Base-by-base conservation (phyloP, 2,113 vertebrate genomes). In the Chionis minor region DNA sequence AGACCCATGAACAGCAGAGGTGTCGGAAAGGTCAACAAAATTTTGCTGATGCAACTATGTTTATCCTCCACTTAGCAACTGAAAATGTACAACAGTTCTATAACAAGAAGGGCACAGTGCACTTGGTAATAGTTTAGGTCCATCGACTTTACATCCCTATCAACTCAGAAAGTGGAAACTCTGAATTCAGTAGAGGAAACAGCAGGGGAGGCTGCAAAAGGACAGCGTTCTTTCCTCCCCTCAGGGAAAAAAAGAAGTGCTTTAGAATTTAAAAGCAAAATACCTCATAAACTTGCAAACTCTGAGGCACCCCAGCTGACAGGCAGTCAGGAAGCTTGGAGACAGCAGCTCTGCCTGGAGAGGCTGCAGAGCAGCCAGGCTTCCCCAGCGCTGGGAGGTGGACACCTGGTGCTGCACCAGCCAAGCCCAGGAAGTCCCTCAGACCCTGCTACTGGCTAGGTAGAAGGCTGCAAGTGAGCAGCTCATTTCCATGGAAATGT, bases 31-130 rank as follows among this genome's bases (percentile, higher is more conserved):
- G 44, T 75, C 84, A 79, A 30, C 0, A 7, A 93, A 95, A 75
- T 93, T 94, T 75, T 95, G 66, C 61, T 92, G 54, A 69, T n/a
- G 16, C 82, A 79, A 95, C 49, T 83, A 8, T n/a, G 35, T 85
- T 90, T 89, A 79, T 56, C 62, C 33, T 95, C n/a, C 38, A 85
- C 42, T 75, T 75, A 91, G 40, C 44, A 88, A 86, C 59, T 59
- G 51, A 33, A 97, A 86, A 97, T 17, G 28, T 73, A 23, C 51
- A 81, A 89, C n/a, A 81, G 61, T 19, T 87, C 63, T 47, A 2
- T 54, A 74, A 71, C 32, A 83, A 58, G 47, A 81, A 86, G 2
- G 19, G 40, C 55, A 71, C 16, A 17, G 11, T 33, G 23, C 30
- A 49, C 23, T 54, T 56, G 23, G 14, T 65, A 90, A 61, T 4